Percentiles rank a stretch among this genome's conserved stretches.
Conservation (phyloP, 2,113 vertebrate species). For the Tylochromis polylepis region DNA sequence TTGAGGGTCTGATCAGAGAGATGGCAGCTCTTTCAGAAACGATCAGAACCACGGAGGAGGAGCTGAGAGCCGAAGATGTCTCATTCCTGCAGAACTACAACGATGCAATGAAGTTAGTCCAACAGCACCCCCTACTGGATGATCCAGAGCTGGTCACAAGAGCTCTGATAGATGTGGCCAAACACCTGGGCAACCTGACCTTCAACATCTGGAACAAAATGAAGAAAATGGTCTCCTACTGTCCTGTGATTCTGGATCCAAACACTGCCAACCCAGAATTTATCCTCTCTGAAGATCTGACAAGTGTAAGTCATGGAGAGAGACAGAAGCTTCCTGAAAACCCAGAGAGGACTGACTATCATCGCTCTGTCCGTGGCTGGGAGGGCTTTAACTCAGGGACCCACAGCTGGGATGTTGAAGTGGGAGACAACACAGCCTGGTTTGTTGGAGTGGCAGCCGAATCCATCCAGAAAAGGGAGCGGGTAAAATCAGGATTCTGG, state of each 20-base stretch:
- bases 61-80: background rate
- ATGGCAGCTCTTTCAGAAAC: background rate
- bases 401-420: background rate
- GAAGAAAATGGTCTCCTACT: background rate
- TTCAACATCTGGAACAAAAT: background rate
- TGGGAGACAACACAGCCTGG: background rate
- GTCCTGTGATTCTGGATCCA: background rate
- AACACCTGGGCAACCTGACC: background rate
- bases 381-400: background rate
- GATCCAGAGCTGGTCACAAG: background rate
- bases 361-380: background rate
- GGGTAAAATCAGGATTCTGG: conserved; percentile 4
- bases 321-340: background rate
- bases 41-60: background rate
- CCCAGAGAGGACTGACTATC: background rate
- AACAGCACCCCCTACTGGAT: background rate
- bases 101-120: background rate
- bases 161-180: background rate
- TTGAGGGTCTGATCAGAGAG: background rate
- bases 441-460: background rate
- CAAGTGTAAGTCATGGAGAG: background rate
- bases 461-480: background rate
- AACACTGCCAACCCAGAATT: background rate
- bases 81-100: background rate
- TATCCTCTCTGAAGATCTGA: background rate